phyloP scores from a whole-genome alignment of 53 echinoderm and acorn worm genomes.

The Paelopatides confundens region DNA sequence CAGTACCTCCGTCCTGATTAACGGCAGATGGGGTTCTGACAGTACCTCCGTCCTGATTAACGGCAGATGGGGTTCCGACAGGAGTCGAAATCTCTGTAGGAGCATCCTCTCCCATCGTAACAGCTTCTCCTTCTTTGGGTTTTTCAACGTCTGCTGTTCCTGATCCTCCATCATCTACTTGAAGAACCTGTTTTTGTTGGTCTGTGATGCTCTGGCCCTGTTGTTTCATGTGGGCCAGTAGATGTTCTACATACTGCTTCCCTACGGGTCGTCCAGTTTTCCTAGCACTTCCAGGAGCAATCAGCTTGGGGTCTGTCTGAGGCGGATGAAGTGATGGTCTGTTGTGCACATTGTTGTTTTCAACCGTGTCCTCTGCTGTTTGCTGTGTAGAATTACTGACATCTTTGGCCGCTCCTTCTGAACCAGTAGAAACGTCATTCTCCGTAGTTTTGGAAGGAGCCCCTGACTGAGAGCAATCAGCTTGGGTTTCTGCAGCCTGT shows the following conservation, averaged over 20 bases:
- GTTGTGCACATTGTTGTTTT: not conserved
- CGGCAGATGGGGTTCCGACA: not conserved
- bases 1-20: not conserved
- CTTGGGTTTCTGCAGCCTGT: not conserved
- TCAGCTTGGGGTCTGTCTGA: not conserved
- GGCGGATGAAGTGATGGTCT: not conserved
- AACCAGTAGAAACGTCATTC: not conserved
- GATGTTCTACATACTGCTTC: conserved; percentile 30
- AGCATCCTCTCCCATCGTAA: not conserved
- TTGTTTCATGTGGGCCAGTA: conserved; percentile 17
- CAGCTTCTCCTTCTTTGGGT: not conserved
- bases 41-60: not conserved
- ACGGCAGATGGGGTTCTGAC: not conserved
- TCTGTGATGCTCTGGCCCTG: not conserved
- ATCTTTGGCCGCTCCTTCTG: not conserved
- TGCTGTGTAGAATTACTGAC: not conserved
- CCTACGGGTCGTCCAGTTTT: conserved; percentile 43
- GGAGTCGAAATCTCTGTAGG: not conserved
- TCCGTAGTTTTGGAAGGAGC: not conserved
- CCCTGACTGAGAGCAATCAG: not conserved
- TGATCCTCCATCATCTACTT: not conserved
- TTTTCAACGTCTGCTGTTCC: not conserved
- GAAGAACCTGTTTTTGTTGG: not conserved
- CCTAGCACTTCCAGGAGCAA: conserved; percentile 35
- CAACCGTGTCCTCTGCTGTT: not conserved